phyloP scores from a whole-genome alignment of 2,888 invertebrate genomes.

The Mesorhabditis spiculigera region DNA sequence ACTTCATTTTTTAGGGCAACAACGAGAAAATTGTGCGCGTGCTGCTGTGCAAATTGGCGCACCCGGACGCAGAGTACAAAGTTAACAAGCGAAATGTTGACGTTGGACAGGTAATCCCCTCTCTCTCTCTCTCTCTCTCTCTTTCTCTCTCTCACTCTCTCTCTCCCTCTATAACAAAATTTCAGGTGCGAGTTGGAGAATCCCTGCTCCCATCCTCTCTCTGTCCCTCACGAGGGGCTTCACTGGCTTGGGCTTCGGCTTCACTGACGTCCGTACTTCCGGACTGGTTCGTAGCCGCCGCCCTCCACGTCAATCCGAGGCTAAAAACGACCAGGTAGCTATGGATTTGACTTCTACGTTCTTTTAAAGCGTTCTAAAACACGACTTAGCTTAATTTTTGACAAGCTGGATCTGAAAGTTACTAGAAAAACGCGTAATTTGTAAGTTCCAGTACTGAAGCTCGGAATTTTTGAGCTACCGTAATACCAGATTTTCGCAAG shows the following conservation, averaged over 20 bases:
- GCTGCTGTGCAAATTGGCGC: constrained; percentile 46
- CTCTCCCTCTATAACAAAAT: not conserved
- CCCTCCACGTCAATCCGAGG: constrained; percentile 78
- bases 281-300: constrained; percentile 76
- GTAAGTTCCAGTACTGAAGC: no score
- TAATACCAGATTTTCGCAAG: no score
- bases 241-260: constrained; percentile 79
- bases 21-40: constrained; percentile 40
- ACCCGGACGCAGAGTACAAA: constrained; percentile 83
- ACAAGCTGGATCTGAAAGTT: no score
- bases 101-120: constrained; percentile 63
- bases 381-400: no score
- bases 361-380: no score
- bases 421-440: no score
- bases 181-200: constrained; percentile 36
- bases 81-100: constrained; percentile 83
- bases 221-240: constrained; percentile 77
- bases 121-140: no score
- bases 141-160: no score
- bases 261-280: constrained; percentile 71
- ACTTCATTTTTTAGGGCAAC: constrained; percentile 15
- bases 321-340: constrained; percentile 63
- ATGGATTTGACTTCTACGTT: not conserved
- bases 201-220: constrained; percentile 43
- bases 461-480: not conserved